Evolutionary conservation across 2,113 vertebrate genomes (phyloP).

Genomic region (Rutilus rutilus): DNA sequence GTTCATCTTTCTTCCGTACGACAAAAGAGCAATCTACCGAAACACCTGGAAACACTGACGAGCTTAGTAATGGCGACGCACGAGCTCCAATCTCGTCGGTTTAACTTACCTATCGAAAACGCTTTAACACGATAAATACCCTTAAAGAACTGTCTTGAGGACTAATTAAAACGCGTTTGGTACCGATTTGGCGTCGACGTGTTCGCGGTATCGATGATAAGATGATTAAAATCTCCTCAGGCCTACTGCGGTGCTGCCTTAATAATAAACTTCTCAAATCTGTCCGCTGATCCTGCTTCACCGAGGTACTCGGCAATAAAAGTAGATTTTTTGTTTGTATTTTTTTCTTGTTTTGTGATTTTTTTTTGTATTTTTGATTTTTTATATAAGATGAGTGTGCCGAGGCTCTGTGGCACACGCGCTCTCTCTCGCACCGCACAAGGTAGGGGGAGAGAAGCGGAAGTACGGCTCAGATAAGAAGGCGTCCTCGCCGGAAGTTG

Average conservation of each 20-base stretch:
- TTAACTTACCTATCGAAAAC: neutral
- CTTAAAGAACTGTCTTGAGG: neutral
- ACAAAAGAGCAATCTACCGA: neutral
- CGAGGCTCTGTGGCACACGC: conserved; percentile 54
- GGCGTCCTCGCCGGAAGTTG: conserved; percentile 26
- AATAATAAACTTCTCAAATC: conserved; percentile 4
- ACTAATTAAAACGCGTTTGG: conserved; percentile 31
- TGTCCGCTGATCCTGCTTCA: conserved; percentile 35
- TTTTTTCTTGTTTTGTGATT: conserved; percentile 51
- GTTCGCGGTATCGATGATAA: neutral
- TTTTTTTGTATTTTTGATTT: conserved; percentile 62
- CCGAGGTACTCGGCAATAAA: conserved; percentile 14
- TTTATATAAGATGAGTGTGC: conserved; percentile 59
- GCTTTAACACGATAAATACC: neutral
- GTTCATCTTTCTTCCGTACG: conserved; percentile 76
- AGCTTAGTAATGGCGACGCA: neutral
- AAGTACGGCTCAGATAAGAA: conserved; percentile 29
- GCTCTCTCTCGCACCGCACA: conserved; percentile 55
- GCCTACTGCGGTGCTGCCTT: conserved; percentile 29
- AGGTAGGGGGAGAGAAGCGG: conserved; percentile 49
- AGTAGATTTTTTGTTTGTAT: conserved; percentile 47
- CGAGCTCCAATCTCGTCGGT: neutral
- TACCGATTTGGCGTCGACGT: neutral
- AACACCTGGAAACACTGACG: neutral
- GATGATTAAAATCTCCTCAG: conserved; percentile 22